Evolutionary conservation across 2,113 vertebrate genomes (phyloP).

Genomic region (Dryoscopus gambensis): DNA sequence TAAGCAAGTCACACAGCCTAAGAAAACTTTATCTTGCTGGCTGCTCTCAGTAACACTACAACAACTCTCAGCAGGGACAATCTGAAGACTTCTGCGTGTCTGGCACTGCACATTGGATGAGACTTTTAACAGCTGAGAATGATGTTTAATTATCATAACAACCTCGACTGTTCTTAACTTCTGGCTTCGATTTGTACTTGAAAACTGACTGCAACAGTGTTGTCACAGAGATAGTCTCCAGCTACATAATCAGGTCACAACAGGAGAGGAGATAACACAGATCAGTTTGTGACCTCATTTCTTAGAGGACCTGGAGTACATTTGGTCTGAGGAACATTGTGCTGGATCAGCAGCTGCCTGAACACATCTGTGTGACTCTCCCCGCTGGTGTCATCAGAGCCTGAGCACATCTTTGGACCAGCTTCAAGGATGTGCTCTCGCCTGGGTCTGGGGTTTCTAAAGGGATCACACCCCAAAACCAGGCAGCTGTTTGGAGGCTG

Average conservation of each 20-base stretch:
- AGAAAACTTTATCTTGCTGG: not conserved
- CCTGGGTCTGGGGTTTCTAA: not conserved
- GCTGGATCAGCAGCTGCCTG: conserved; percentile 41
- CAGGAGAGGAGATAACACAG: conserved; percentile 47
- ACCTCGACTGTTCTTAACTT: conserved; percentile 5
- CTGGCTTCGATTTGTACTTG: conserved; percentile 56
- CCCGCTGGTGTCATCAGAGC: not conserved
- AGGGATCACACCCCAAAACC: conserved; percentile 10
- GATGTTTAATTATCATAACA: conserved; percentile 25
- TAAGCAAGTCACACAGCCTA: not conserved
- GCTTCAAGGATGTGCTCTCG: not conserved
- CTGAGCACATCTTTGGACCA: conserved; percentile 17
- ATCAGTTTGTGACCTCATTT: conserved; percentile 66
- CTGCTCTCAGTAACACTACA: not conserved
- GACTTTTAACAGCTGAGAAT: conserved; percentile 27
- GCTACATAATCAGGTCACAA: conserved; percentile 52
- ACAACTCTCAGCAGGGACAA: not conserved
- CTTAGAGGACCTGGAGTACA: conserved; percentile 31
- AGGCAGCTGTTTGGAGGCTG: not conserved
- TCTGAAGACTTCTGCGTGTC: not conserved
- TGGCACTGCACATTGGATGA: not conserved
- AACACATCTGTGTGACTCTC: not conserved
- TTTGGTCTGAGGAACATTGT: not conserved
- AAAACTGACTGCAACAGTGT: conserved; percentile 35
- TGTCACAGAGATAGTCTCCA: conserved; percentile 46